Conservation (phyloP, 1,140 invertebrate genomes). For the Drosophila repleta region DNA sequence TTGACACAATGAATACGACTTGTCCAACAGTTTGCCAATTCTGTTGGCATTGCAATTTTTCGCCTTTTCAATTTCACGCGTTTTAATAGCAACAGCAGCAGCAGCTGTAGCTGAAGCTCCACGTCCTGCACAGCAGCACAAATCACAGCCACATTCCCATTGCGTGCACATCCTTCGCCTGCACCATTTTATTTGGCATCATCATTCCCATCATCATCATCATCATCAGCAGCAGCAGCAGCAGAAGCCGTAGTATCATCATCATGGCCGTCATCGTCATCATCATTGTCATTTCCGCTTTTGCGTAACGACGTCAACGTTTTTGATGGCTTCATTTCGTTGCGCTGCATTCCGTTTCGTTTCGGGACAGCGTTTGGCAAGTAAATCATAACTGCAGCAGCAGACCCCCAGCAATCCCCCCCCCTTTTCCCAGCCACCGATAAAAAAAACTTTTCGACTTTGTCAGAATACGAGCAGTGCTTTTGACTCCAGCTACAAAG, state of each 20-base stretch:
- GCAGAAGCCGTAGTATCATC: neutral
- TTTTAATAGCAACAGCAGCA: conserved; percentile 60
- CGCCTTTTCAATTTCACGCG: conserved; percentile 75
- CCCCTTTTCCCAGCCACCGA: neutral
- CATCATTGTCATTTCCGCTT: conserved; percentile 80
- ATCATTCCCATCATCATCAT: conserved; percentile 22
- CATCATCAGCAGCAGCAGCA: neutral
- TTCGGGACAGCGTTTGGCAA: conserved; percentile 51
- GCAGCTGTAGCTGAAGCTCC: conserved; percentile 6
- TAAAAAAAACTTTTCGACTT: conserved; percentile 78
- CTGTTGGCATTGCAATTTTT: conserved; percentile 72
- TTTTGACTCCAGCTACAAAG: conserved; percentile 55
- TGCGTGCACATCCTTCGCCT: conserved; percentile 15
- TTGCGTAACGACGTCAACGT: conserved; percentile 77
- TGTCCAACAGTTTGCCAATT: conserved; percentile 42
- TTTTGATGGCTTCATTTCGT: conserved; percentile 80
- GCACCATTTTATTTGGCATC: conserved; percentile 53
- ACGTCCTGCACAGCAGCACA: conserved; percentile 23
- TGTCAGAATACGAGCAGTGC: conserved; percentile 71
- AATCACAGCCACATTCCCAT: conserved; percentile 63
- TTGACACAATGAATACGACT: conserved; percentile 16
- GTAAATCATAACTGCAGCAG: conserved; percentile 67
- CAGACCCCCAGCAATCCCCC: neutral
- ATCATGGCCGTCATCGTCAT: conserved; percentile 28
- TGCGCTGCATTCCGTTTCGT: conserved; percentile 35